Percentiles rank a stretch among this genome's conserved stretches.
These are phyloP conservation scores for Ochropacha duplaris DNA, from an alignment of 2,888 invertebrate species.

Conservation along the genomic window DNA sequence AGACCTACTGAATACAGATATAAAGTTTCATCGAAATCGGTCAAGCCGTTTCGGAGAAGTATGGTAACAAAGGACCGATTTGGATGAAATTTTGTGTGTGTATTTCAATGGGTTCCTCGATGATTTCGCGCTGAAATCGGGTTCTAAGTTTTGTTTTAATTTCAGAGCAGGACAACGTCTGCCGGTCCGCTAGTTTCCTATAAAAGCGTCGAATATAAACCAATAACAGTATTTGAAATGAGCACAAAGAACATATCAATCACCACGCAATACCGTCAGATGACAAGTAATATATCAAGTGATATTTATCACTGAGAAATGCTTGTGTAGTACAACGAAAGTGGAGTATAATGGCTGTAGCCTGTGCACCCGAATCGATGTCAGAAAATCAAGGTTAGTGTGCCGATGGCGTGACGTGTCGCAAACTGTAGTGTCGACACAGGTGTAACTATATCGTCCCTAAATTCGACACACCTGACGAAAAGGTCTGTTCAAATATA, in stretches of 20 bases:
- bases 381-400: neutral
- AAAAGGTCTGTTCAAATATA: neutral
- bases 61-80: too few relatives aligned
- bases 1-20: too few relatives aligned
- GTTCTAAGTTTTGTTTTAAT: too few relatives aligned
- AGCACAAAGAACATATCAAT: slow-evolving; percentile 3
- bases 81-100: too few relatives aligned
- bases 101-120: too few relatives aligned
- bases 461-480: neutral
- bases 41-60: too few relatives aligned
- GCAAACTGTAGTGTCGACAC: neutral
- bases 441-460: neutral
- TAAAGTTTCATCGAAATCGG: too few relatives aligned
- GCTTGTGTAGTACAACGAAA: neutral
- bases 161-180: too few relatives aligned
- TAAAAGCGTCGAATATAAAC: neutral
- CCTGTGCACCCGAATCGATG: neutral
- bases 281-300: slow-evolving; percentile 4
- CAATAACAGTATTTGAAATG: neutral
- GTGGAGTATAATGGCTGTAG: neutral
- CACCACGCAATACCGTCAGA: neutral
- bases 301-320: slow-evolving; percentile 2
- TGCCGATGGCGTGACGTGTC: neutral
- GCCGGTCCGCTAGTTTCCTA: too few relatives aligned
- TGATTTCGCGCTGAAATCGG: too few relatives aligned